phyloP scores from a whole-genome alignment of 1,140 invertebrate genomes.

The Thalassaphorura encarpata region DNA sequence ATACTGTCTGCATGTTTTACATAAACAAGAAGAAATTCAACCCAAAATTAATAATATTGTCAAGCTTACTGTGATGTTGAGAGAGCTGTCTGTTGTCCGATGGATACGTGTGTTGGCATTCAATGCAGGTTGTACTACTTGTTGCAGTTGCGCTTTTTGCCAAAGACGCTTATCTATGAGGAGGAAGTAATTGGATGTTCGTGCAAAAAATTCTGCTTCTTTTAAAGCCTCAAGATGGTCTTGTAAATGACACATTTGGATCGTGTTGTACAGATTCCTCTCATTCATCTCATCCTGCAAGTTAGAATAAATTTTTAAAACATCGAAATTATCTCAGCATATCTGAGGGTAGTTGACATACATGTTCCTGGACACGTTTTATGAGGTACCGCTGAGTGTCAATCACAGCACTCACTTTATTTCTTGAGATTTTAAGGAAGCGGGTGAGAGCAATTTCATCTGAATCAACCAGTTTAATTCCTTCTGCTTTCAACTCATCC shows the following conservation, averaged over 20 bases:
- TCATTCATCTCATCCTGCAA: constrained; percentile 21
- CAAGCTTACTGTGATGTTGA: constrained; percentile 14
- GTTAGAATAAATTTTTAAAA: background rate
- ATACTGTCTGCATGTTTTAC: background rate
- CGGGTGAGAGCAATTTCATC: constrained; percentile 1
- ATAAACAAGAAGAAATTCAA: background rate
- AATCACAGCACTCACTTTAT: constrained; percentile 22
- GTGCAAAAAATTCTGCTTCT: constrained; percentile 19
- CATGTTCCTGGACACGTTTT: constrained; percentile 13
- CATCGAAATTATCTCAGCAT: no score
- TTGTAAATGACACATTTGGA: constrained; percentile 24
- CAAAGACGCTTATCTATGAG: constrained; percentile 26
- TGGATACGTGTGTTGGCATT: background rate
- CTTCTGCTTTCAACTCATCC: constrained; percentile 7
- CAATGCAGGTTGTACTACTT: background rate
- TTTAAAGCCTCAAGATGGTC: constrained; percentile 18
- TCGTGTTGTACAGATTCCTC: constrained; percentile 19
- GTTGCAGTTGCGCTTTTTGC: constrained; percentile 21
- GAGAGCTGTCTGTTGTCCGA: background rate
- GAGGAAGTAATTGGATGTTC: constrained; percentile 17
- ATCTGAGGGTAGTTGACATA: background rate
- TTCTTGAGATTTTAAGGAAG: constrained; percentile 11
- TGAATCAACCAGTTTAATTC: background rate
- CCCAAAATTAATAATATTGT: background rate
- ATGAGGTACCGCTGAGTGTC: constrained; percentile 25